Evolutionary conservation across 92 coral and sea anemone species (phyloP).

Genomic region (Zoanthus sociatus): DNA sequence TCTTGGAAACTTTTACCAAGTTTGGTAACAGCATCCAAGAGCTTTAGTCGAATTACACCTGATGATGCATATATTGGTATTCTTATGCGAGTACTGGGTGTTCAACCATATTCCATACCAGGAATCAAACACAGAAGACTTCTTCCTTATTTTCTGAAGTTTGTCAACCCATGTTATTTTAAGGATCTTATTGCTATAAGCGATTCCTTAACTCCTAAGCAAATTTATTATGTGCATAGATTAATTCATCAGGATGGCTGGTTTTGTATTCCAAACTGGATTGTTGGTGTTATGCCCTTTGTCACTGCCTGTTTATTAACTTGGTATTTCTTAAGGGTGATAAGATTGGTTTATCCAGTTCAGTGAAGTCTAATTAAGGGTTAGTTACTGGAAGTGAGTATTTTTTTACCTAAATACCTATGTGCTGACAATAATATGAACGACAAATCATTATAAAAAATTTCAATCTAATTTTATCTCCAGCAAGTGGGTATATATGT

Average conservation of each 20-base stretch:
- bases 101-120: conserved; percentile 61
- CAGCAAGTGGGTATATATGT: too few relatives aligned
- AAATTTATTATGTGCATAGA: conserved; percentile 72
- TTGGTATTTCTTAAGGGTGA: conserved; percentile 22
- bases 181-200: conserved; percentile 73
- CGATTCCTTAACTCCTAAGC: conserved; percentile 77
- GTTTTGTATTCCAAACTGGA: conserved; percentile 39
- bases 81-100: conserved; percentile 61
- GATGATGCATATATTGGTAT: conserved; percentile 88
- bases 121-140: conserved; percentile 63
- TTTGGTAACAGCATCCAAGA: conserved; percentile 66
- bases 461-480: too few relatives aligned
- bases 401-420: too few relatives aligned
- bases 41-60: conserved; percentile 63
- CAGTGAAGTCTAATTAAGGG: not conserved
- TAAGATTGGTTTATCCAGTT: conserved; percentile 22
- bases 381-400: too few relatives aligned
- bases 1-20: conserved; percentile 78
- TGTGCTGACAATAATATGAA: too few relatives aligned
- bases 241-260: conserved; percentile 4
- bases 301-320: conserved; percentile 26
- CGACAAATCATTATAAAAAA: too few relatives aligned
- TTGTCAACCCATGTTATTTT: conserved; percentile 75
- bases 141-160: conserved; percentile 47
- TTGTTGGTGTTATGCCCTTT: conserved; percentile 21